Percentiles rank a stretch among this genome's conserved stretches.
Conservation (phyloP, 2,113 vertebrate species). For the Pseudorectes ferrugineus region DNA sequence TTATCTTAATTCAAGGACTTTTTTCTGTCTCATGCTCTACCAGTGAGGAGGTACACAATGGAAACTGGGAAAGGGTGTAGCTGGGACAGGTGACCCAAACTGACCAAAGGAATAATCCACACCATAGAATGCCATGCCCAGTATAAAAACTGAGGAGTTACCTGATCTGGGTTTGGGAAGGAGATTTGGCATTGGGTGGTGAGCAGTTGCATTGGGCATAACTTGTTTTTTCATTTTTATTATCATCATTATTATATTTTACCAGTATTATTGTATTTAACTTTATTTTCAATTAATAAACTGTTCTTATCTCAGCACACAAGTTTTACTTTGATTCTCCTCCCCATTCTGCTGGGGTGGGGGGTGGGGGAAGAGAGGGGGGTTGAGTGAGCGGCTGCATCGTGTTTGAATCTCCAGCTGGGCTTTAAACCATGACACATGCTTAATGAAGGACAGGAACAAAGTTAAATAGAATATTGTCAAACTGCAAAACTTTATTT, state of each 20-base stretch:
- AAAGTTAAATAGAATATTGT: neutral
- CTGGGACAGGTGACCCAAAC: neutral
- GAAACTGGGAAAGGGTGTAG: neutral
- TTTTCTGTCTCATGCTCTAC: neutral
- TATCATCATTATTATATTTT: neutral
- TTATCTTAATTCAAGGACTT: neutral
- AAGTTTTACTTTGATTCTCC: neutral
- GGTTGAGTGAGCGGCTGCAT: accelerated
- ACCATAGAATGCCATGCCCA: neutral
- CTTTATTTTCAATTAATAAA: neutral
- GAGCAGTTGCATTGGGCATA: neutral
- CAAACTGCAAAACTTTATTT: neutral
- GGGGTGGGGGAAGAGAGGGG: neutral
- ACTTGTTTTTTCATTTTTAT: neutral
- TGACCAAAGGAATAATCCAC: neutral
- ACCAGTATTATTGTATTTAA: neutral
- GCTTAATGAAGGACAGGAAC: neutral
- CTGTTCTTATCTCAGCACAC: neutral
- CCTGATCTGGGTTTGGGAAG: neutral
- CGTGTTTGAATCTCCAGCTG: neutral
- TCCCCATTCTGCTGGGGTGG: neutral
- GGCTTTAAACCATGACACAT: neutral
- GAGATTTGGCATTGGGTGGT: neutral
- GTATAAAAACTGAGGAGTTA: neutral
- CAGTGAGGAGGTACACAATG: neutral